A percentile compares a stretch with the other conserved stretches of the same genome.
These are phyloP conservation scores for Ridgeia piscesae DNA, from an alignment of 1,140 invertebrate genomes.

Conservation along the genomic window DNA sequence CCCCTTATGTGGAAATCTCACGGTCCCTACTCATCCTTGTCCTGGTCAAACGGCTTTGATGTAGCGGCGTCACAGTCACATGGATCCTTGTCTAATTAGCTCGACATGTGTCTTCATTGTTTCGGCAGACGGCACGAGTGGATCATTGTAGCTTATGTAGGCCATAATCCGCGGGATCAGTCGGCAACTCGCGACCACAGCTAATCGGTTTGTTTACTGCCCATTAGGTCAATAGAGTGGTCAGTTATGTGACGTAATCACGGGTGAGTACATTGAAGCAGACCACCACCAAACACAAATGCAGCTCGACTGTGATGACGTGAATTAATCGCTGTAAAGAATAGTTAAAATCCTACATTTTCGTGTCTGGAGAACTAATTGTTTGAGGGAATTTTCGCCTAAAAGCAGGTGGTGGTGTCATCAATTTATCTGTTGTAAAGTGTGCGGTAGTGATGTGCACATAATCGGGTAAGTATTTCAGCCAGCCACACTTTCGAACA, in stretches of 20 bases:
- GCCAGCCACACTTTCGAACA: not conserved
- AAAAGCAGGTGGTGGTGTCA: not conserved
- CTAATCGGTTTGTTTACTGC: slow-evolving; percentile 1
- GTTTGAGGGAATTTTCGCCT: too few species aligned
- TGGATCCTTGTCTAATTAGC: not conserved
- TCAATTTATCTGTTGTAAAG: too few species aligned
- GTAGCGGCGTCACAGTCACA: not conserved
- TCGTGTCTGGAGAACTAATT: too few species aligned
- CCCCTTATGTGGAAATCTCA: not conserved
- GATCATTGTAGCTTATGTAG: not conserved
- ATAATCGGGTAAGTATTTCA: not conserved
- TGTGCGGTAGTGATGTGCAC: too few species aligned
- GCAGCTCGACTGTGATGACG: too few species aligned
- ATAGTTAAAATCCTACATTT: too few species aligned
- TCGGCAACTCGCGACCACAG: not conserved
- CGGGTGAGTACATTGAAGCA: too few species aligned
- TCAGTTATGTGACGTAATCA: not conserved
- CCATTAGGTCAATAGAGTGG: not conserved
- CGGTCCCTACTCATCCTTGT: not conserved
- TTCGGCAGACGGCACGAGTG: not conserved
- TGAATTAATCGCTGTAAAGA: too few species aligned
- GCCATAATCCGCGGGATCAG: not conserved
- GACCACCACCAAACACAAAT: too few species aligned
- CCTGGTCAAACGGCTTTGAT: not conserved
- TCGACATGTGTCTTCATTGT: not conserved